phyloP scores from a whole-genome alignment of 2,888 invertebrate species.

The Melikaiella ostensackeni region DNA sequence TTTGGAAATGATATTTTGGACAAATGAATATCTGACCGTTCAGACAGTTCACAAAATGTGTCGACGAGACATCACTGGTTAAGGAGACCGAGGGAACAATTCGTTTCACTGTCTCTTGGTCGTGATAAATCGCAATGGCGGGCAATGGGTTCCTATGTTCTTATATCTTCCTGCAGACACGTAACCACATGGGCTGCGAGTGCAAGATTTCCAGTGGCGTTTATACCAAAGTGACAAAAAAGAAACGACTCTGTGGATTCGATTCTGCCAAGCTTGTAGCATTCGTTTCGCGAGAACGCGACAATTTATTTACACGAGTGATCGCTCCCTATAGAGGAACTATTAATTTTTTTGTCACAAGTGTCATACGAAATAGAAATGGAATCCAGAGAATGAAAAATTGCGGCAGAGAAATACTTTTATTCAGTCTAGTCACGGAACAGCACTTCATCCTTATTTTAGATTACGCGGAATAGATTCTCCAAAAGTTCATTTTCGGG shows the following conservation, averaged over 20 bases:
- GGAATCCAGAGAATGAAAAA: conserved; percentile 29
- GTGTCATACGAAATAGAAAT: conserved; percentile 24
- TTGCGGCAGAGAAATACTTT: conserved; percentile 48
- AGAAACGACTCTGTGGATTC: conserved; percentile 3
- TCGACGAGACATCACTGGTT: conserved; percentile 54
- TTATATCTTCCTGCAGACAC: conserved; percentile 54
- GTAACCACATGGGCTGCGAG: conserved; percentile 44
- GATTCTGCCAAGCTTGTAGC: not conserved
- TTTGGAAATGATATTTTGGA: no score
- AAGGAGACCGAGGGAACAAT: conserved; percentile 66
- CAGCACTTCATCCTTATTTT: no score
- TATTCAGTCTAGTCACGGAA: conserved; percentile 40
- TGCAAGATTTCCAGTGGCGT: conserved; percentile 41
- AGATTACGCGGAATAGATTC: no score
- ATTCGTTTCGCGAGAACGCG: not conserved
- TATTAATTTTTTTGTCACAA: conserved; percentile 26
- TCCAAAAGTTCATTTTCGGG: no score
- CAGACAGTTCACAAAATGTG: no score
- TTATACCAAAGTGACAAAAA: conserved; percentile 19
- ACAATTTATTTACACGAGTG: conserved; percentile 27
- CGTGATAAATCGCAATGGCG: conserved; percentile 69
- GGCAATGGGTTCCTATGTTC: conserved; percentile 61
- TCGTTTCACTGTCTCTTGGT: conserved; percentile 65
- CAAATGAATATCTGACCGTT: no score
- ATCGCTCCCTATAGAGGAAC: conserved; percentile 21